Percentiles rank a stretch among this genome's conserved stretches.
Evolutionary conservation across 1,140 invertebrate genomes (phyloP).

Genomic region (Dreissena polymorpha): DNA sequence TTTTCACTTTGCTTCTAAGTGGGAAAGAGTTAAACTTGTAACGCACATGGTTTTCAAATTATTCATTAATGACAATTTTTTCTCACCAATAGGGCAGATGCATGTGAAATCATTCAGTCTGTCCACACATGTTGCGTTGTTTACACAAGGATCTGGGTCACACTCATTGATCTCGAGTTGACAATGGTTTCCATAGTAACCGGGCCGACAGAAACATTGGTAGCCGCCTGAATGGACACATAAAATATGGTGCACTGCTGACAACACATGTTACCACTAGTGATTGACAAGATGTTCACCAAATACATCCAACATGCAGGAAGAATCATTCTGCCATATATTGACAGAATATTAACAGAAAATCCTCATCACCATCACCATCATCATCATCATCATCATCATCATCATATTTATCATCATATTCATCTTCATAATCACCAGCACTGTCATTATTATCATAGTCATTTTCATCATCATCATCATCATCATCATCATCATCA

Average conservation of each 20-base stretch:
- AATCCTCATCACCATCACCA: neutral
- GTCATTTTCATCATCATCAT: no score
- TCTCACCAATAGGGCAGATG: conserved; percentile 37
- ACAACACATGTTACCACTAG: neutral
- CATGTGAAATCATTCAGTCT: conserved; percentile 40
- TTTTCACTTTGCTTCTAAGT: no score
- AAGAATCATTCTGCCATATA: neutral
- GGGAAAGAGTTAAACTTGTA: no score
- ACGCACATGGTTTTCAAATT: no score
- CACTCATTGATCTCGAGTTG: conserved; percentile 52
- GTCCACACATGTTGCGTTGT: conserved; percentile 41
- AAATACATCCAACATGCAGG: neutral
- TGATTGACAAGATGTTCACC: neutral
- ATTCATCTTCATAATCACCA: no score
- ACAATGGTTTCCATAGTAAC: conserved; percentile 63
- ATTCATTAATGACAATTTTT: no score
- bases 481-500: no score
- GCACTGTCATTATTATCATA: no score
- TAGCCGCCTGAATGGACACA: conserved; percentile 61
- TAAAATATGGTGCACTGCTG: conserved; percentile 4
- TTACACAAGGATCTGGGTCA: conserved; percentile 24
- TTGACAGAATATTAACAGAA: neutral
- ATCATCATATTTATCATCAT: no score
- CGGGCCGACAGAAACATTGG: conserved; percentile 68
- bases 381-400: no score